Evolutionary conservation across 2,888 invertebrate genomes (phyloP).

Genomic region (Pristionchus japonicus): DNA sequence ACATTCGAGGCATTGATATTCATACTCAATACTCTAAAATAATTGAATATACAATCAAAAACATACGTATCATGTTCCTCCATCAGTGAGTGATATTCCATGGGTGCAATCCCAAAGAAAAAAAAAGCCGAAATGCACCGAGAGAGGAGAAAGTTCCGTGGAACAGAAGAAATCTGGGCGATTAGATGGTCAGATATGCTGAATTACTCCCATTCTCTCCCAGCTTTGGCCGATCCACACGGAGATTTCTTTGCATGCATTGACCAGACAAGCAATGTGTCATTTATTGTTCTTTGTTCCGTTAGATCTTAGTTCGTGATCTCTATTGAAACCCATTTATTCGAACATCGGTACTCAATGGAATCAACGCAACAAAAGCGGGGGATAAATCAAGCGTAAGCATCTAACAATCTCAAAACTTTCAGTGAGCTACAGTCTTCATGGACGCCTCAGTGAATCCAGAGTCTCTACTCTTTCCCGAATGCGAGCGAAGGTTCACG

Average conservation of each 20-base stretch:
- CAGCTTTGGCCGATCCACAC: not conserved
- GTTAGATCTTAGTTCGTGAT: not conserved
- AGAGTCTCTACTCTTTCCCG: conserved; percentile 25
- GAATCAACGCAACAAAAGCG: not conserved
- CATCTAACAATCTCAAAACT: not conserved
- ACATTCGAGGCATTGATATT: not conserved
- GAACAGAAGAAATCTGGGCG: not conserved
- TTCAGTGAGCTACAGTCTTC: not conserved
- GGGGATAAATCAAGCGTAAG: not conserved
- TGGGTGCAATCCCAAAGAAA: not conserved
- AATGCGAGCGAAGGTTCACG: not conserved
- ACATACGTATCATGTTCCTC: not conserved
- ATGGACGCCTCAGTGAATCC: conserved; percentile 19
- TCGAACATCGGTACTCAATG: not conserved
- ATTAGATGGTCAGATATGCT: not conserved
- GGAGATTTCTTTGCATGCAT: not conserved
- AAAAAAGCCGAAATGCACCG: not conserved
- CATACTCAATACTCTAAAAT: not conserved
- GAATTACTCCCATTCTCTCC: not conserved
- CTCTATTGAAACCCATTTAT: not conserved
- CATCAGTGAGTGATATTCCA: not conserved
- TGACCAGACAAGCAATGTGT: not conserved
- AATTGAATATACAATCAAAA: not conserved
- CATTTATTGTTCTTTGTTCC: not conserved
- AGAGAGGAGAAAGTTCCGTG: not conserved